These are phyloP conservation scores for Larimichthys crocea DNA, from an alignment of 2,113 vertebrate species.

Conservation along the genomic window DNA sequence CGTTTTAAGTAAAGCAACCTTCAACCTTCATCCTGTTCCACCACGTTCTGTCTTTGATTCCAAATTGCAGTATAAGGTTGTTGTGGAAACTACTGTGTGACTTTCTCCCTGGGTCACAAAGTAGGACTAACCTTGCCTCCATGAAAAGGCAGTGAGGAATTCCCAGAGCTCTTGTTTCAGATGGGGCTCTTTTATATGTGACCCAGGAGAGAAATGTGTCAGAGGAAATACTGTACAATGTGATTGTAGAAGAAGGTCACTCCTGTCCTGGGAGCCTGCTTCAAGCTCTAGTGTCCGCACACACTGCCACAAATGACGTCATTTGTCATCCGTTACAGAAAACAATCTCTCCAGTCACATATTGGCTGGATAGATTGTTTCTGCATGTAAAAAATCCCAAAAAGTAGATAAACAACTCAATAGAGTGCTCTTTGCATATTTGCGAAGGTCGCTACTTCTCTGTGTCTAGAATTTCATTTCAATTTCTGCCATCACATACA, in stretches of 20 bases:
- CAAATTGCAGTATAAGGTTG: slow-evolving; percentile 55
- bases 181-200: slow-evolving; percentile 66
- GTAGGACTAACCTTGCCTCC: slow-evolving; percentile 42
- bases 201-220: slow-evolving; percentile 36
- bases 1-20: slow-evolving; percentile 11
- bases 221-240: slow-evolving; percentile 63
- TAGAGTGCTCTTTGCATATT: neutral
- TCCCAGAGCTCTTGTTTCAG: slow-evolving; percentile 73
- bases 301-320: slow-evolving; percentile 47
- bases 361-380: neutral
- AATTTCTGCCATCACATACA: slow-evolving; percentile 39
- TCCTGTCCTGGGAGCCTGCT: slow-evolving; percentile 54
- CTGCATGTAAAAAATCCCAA: neutral
- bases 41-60: slow-evolving; percentile 37
- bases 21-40: neutral
- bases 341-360: neutral
- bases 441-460: slow-evolving; percentile 45
- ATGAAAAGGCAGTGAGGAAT: slow-evolving; percentile 61
- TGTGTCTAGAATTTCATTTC: slow-evolving; percentile 28
- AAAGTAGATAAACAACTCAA: neutral
- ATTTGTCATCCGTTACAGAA: slow-evolving; percentile 28
- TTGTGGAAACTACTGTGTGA: slow-evolving; percentile 62
- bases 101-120: slow-evolving; percentile 54
- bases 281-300: slow-evolving; percentile 59
- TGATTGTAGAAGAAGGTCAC: slow-evolving; percentile 67